phyloP scores from a whole-genome alignment of 2,888 invertebrate species.

The Catocala sponsa region DNA sequence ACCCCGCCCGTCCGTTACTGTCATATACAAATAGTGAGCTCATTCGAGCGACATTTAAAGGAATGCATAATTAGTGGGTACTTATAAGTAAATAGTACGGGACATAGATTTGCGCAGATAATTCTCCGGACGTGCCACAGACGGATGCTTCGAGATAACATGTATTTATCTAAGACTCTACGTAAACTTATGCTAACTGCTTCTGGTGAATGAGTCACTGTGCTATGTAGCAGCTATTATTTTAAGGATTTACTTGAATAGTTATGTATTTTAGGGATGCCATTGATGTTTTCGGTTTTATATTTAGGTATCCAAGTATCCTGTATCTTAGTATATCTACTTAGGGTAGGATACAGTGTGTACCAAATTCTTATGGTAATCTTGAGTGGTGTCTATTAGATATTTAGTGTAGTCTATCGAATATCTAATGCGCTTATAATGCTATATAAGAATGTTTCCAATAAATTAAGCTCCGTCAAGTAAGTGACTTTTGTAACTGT shows the following conservation, averaged over 20 bases:
- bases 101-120: constrained; percentile 64
- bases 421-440: too few species aligned
- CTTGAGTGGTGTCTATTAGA: too few species aligned
- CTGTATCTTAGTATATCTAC: too few species aligned
- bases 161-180: constrained; percentile 45
- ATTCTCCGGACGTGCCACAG: constrained; percentile 67
- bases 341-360: too few species aligned
- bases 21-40: constrained; percentile 1
- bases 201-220: constrained; percentile 43
- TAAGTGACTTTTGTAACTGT: too few species aligned
- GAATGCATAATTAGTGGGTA: constrained; percentile 60
- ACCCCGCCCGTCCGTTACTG: not conserved
- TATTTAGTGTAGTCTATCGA: too few species aligned
- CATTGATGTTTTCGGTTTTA: too few species aligned
- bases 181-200: constrained; percentile 50
- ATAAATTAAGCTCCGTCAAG: too few species aligned
- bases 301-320: too few species aligned
- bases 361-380: too few species aligned
- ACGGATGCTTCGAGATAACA: constrained; percentile 56
- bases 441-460: too few species aligned
- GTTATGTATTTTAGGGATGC: too few species aligned
- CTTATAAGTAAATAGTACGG: constrained; percentile 45
- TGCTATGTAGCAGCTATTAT: constrained; percentile 3
- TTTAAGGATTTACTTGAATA: not conserved
- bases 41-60: constrained; percentile 37